These are phyloP conservation scores for Cettia cetti DNA, from an alignment of 2,113 vertebrate species.

Conservation along the genomic window DNA sequence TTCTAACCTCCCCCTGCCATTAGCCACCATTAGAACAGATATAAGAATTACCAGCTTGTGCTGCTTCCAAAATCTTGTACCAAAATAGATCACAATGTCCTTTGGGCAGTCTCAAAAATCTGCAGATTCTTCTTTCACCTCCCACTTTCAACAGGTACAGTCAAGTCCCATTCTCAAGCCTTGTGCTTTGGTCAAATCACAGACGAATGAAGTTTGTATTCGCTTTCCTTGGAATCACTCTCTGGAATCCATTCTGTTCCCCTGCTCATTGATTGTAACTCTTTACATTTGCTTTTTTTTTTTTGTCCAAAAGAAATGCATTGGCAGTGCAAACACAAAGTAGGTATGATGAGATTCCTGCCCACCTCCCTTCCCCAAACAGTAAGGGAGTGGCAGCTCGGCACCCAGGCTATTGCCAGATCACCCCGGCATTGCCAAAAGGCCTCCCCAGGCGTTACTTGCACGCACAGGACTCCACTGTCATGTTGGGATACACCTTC, in stretches of 20 bases:
- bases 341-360: background rate
- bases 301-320: conserved; percentile 37
- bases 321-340: conserved; percentile 64
- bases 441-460: conserved; percentile 73
- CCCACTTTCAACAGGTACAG: background rate
- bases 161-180: background rate
- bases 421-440: background rate
- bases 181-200: background rate
- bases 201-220: background rate
- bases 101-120: conserved; percentile 6
- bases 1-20: background rate
- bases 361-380: background rate
- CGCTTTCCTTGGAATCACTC: background rate
- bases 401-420: background rate
- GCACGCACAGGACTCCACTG: conserved; percentile 93
- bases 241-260: background rate
- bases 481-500: conserved; percentile 98
- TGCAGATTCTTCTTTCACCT: background rate
- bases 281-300: background rate
- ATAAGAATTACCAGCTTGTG: background rate
- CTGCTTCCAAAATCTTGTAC: conserved; percentile 18
- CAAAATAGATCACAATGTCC: conserved; percentile 47
- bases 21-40: background rate
- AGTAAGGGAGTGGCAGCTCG: background rate
- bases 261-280: background rate